phyloP scores from a whole-genome alignment of 2,888 invertebrate genomes.

The Metallyticus violacea region DNA sequence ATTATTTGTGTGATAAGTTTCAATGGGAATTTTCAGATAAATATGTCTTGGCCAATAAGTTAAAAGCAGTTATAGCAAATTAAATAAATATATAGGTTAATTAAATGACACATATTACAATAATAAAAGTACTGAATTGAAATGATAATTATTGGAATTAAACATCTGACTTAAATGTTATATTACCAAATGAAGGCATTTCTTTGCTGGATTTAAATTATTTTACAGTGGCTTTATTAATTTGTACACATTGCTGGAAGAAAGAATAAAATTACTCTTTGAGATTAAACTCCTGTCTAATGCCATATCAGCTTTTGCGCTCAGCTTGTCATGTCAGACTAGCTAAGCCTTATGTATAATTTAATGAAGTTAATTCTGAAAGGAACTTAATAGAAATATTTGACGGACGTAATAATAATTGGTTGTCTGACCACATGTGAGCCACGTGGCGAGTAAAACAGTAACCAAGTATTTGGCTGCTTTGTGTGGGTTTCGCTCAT shows the following conservation, averaged over 20 bases:
- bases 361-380: not conserved
- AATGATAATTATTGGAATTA: too few relatives aligned
- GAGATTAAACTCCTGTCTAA: not conserved
- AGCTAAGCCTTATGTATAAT: not conserved
- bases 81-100: too few relatives aligned
- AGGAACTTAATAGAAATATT: not conserved
- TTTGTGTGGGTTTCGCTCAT: not conserved
- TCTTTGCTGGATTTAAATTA: too few relatives aligned
- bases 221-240: too few relatives aligned
- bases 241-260: not conserved
- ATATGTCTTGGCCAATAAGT: too few relatives aligned
- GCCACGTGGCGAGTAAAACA: not conserved
- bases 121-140: too few relatives aligned
- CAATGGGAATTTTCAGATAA: too few relatives aligned
- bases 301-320: not conserved
- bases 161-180: too few relatives aligned
- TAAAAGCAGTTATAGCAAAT: too few relatives aligned
- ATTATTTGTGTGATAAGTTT: too few relatives aligned
- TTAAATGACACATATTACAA: too few relatives aligned
- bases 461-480: not conserved
- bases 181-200: too few relatives aligned
- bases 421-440: not conserved
- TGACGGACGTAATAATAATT: not conserved
- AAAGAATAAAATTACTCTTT: not conserved
- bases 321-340: not conserved